A percentile compares a stretch with the other conserved stretches of the same genome.
Evolutionary conservation across 2,888 invertebrate genomes (phyloP).

Genomic region (Cyrtodaria siliqua): DNA sequence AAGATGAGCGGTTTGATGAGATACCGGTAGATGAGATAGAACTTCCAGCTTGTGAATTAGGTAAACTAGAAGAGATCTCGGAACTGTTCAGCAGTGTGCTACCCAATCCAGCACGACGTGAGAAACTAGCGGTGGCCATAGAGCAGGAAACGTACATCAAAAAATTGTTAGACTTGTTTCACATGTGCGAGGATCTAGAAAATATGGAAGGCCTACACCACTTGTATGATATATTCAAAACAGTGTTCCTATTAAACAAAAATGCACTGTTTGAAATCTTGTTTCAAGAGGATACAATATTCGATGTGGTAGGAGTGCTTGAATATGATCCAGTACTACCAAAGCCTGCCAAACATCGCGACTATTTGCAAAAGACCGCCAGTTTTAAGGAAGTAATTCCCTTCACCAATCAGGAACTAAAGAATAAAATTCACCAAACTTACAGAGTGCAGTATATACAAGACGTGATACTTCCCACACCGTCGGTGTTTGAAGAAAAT

Average conservation of each 20-base stretch:
- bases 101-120: slow-evolving; percentile 95
- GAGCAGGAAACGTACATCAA: slow-evolving; percentile 98
- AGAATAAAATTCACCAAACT: slow-evolving; percentile 99
- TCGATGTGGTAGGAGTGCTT: slow-evolving; percentile 96
- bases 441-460: slow-evolving; percentile 99
- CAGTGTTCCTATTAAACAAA: slow-evolving; percentile 99
- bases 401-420: slow-evolving; percentile 96
- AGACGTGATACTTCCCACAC: slow-evolving; percentile 99
- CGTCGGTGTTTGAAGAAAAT: slow-evolving; percentile 99
- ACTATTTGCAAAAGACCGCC: slow-evolving; percentile 97
- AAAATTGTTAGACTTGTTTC: slow-evolving; percentile 97
- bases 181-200: slow-evolving; percentile 98
- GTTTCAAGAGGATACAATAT: slow-evolving; percentile 98
- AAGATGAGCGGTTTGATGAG: slow-evolving; percentile 98
- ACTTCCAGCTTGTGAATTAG: slow-evolving; percentile 97
- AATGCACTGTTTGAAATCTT: slow-evolving; percentile 98
- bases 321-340: slow-evolving; percentile 96
- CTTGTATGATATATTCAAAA: slow-evolving; percentile 99
- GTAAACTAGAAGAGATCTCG: slow-evolving; percentile 97
- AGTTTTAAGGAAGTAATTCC: slow-evolving; percentile 91
- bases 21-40: slow-evolving; percentile 98
- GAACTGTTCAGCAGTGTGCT: slow-evolving; percentile 89
- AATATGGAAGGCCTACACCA: slow-evolving; percentile 95
- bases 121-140: slow-evolving; percentile 96
- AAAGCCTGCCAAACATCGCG: slow-evolving; percentile 91